phyloP scores from a whole-genome alignment of 2,113 vertebrate genomes.

The Hemiscyllium ocellatum region DNA sequence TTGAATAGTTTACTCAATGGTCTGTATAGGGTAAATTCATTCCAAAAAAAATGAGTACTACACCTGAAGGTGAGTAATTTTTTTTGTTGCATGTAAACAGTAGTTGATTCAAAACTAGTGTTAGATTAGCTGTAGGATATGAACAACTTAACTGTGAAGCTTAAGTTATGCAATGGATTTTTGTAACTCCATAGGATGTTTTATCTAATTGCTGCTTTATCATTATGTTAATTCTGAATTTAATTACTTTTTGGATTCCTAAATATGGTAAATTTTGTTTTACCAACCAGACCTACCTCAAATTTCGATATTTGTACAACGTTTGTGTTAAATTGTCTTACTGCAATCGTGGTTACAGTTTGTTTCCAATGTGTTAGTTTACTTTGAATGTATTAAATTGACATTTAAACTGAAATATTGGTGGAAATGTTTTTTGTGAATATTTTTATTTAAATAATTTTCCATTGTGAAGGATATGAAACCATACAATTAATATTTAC shows the following conservation, averaged over 20 bases:
- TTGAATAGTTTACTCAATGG: conserved; percentile 8
- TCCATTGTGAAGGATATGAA: background rate
- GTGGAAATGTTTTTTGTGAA: background rate
- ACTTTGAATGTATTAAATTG: conserved; percentile 64
- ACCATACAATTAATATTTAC: background rate
- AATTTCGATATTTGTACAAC: conserved; percentile 59
- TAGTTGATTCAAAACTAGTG: conserved; percentile 26
- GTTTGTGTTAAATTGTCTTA: conserved; percentile 53
- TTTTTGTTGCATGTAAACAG: conserved; percentile 37
- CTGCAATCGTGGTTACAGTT: conserved; percentile 55
- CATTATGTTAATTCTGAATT: conserved; percentile 47
- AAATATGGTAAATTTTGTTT: conserved; percentile 68
- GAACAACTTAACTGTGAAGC: conserved; percentile 44
- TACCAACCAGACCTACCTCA: conserved; percentile 90
- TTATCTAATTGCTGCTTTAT: conserved; percentile 56
- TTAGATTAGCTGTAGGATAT: conserved; percentile 48
- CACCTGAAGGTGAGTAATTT: conserved; percentile 16
- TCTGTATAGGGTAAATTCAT: conserved; percentile 1
- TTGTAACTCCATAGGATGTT: conserved; percentile 69
- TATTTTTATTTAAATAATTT: background rate
- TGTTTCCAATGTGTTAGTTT: conserved; percentile 62
- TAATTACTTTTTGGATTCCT: conserved; percentile 61
- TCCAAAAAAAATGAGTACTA: background rate
- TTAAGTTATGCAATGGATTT: conserved; percentile 78
- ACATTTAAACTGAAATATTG: conserved; percentile 31